Percentiles rank a stretch among this genome's conserved stretches.
Evolutionary conservation across 2,888 invertebrate species (phyloP).

Genomic region (Drosophila neutralis): DNA sequence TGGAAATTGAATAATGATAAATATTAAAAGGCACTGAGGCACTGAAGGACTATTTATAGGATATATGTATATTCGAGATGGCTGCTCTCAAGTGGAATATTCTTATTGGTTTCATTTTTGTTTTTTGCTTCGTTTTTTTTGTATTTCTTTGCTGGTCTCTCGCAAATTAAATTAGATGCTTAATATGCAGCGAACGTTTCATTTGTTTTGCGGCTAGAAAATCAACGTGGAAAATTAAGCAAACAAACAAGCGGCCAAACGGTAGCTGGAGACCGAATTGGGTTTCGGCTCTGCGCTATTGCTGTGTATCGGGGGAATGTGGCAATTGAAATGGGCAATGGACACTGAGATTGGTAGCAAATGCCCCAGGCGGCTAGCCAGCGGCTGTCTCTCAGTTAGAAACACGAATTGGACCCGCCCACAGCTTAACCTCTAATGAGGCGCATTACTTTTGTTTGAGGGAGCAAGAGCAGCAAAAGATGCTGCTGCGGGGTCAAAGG

Average conservation of each 20-base stretch:
- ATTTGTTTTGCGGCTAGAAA: slow-evolving; percentile 81
- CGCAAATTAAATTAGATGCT: slow-evolving; percentile 75
- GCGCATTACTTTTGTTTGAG: slow-evolving; percentile 68
- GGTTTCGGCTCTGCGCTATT: slow-evolving; percentile 9
- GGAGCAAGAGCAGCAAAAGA: neutral
- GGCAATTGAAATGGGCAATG: slow-evolving; percentile 11
- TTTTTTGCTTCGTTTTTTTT: slow-evolving; percentile 5
- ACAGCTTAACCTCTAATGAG: slow-evolving; percentile 75
- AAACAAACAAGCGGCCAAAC: slow-evolving; percentile 63
- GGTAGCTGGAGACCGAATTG: slow-evolving; percentile 17
- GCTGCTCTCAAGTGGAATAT: neutral
- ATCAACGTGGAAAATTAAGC: slow-evolving; percentile 81
- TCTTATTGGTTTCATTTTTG: slow-evolving; percentile 18
- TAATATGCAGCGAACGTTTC: slow-evolving; percentile 79
- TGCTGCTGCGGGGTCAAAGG: slow-evolving; percentile 1
- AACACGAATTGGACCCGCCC: slow-evolving; percentile 42
- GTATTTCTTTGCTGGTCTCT: slow-evolving; percentile 44
- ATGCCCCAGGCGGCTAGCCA: slow-evolving; percentile 51
- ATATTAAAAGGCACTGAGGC: neutral
- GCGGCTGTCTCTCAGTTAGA: slow-evolving; percentile 28
- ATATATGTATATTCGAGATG: slow-evolving; percentile 9
- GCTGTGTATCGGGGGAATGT: slow-evolving; percentile 13
- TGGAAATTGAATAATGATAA: too few relatives aligned
- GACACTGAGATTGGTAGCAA: slow-evolving; percentile 14
- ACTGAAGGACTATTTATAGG: neutral